phyloP scores from a whole-genome alignment of 2,888 invertebrate species.

The Lucinisca nassula region DNA sequence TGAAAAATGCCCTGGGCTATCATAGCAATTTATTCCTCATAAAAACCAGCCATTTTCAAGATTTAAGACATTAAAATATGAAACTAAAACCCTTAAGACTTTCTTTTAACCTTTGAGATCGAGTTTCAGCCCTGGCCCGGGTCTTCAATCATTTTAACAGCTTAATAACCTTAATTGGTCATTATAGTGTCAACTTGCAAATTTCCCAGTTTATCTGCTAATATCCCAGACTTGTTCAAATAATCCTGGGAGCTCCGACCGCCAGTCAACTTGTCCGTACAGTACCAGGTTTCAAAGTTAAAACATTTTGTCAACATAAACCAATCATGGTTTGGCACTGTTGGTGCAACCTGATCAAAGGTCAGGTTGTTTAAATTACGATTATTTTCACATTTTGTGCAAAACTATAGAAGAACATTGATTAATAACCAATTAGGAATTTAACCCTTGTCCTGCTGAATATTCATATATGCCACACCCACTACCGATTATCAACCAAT shows the following conservation, averaged over 20 bases:
- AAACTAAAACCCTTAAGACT: neutral
- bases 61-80: constrained; percentile 1
- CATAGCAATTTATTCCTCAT: neutral
- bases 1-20: too few relatives aligned
- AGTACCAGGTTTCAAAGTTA: neutral
- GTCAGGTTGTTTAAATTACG: neutral
- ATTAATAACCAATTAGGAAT: too few relatives aligned
- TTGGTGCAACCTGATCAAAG: neutral
- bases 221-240: neutral
- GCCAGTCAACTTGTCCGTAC: neutral
- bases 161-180: constrained; percentile 25
- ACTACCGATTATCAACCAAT: too few relatives aligned
- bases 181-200: constrained; percentile 22
- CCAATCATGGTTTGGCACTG: neutral
- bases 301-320: neutral
- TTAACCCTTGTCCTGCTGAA: too few relatives aligned
- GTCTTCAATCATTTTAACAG: constrained; percentile 19
- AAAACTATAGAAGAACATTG: too few relatives aligned
- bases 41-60: neutral
- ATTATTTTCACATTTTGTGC: constrained; percentile 3
- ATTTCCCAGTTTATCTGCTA: neutral
- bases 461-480: too few relatives aligned
- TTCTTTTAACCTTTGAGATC: constrained; percentile 2
- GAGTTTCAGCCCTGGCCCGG: neutral
- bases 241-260: neutral